Conservation (phyloP, 2,888 invertebrate species). For the Drosophila kambysellisi region DNA sequence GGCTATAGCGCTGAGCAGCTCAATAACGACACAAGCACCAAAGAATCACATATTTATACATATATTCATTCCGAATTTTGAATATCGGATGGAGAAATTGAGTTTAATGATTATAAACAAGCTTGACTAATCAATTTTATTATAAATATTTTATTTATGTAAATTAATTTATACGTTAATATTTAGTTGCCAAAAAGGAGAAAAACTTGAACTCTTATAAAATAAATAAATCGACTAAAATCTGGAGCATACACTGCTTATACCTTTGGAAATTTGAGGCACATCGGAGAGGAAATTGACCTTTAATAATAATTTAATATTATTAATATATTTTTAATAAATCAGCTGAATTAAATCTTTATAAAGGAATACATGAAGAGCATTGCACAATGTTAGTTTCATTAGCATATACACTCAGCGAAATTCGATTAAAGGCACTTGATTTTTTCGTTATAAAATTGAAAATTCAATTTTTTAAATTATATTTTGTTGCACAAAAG, state of each 20-base stretch:
- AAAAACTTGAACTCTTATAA: background rate
- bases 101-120: background rate
- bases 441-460: no score
- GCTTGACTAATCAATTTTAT: background rate
- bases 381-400: background rate
- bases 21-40: slow-evolving; percentile 4
- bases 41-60: background rate
- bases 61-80: background rate
- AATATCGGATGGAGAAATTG: background rate
- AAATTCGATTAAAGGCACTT: no score
- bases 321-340: background rate
- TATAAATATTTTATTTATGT: background rate
- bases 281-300: background rate
- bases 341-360: background rate
- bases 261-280: no score
- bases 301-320: no score
- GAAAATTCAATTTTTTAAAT: no score
- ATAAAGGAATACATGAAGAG: background rate
- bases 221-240: background rate
- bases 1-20: slow-evolving; percentile 5
- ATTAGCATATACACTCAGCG: no score
- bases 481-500: no score
- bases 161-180: background rate
- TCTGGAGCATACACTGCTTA: background rate
- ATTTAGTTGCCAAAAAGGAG: background rate